A percentile compares a stretch with the other conserved stretches of the same genome.
These are phyloP conservation scores for Tetropium fuscum DNA, from an alignment of 2,888 invertebrate species.

Conservation along the genomic window DNA sequence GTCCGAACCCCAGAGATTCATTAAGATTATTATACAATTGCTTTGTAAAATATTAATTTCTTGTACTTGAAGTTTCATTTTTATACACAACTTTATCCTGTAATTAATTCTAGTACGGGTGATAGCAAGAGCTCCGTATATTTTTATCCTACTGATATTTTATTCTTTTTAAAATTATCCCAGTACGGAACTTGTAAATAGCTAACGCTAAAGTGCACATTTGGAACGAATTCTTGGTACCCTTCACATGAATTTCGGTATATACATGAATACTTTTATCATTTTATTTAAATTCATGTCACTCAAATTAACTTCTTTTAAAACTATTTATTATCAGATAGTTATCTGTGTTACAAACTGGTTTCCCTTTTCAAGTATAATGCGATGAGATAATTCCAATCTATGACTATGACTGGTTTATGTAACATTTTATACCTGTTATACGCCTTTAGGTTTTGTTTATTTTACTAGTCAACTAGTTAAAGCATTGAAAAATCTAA, in stretches of 20 bases:
- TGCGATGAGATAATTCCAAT: constrained; percentile 10
- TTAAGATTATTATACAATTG: constrained; percentile 1
- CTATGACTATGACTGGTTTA: too few relatives aligned
- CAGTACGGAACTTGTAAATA: constrained; percentile 37
- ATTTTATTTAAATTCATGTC: constrained; percentile 50
- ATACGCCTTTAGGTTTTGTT: too few relatives aligned
- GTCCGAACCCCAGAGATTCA: constrained; percentile 39
- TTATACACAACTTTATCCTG: too few relatives aligned
- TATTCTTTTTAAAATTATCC: too few relatives aligned
- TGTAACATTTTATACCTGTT: too few relatives aligned
- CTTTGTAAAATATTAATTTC: too few relatives aligned
- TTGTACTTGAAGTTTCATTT: too few relatives aligned
- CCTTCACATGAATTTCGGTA: constrained; percentile 51
- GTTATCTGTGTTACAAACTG: constrained; percentile 38
- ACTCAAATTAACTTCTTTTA: constrained; percentile 50
- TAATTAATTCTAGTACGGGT: too few relatives aligned
- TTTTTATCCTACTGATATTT: too few relatives aligned
- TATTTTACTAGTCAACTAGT: too few relatives aligned
- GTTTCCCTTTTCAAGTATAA: constrained; percentile 25
- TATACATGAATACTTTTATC: constrained; percentile 45
- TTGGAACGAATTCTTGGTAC: constrained; percentile 53
- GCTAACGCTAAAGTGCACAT: constrained; percentile 47
- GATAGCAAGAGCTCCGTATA: too few relatives aligned
- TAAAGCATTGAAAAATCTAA: too few relatives aligned
- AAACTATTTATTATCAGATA: constrained; percentile 40